These are phyloP conservation scores for Corythornis vintsioides DNA, from an alignment of 2,113 vertebrate genomes.

Conservation along the genomic window DNA sequence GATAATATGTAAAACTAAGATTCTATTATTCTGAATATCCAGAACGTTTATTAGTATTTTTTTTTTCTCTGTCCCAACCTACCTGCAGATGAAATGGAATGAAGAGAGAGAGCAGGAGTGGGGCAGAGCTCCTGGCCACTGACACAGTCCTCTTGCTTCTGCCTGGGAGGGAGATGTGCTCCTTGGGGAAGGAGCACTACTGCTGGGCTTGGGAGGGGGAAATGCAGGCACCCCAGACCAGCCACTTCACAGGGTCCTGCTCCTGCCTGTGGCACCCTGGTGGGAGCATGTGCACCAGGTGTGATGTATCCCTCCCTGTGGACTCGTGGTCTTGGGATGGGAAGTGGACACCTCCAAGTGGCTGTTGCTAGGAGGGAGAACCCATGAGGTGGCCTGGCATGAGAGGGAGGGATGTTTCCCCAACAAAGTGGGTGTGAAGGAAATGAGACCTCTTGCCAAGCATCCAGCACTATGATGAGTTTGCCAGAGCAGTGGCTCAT, in stretches of 20 bases:
- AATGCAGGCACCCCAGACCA: neutral
- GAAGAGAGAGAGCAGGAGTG: no score
- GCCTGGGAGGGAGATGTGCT: neutral
- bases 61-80: neutral
- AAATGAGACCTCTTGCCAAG: neutral
- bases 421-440: neutral
- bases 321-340: neutral
- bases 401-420: neutral
- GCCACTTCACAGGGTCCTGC: rapidly evolving
- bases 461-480: neutral
- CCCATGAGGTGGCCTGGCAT: no score
- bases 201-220: neutral
- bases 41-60: neutral
- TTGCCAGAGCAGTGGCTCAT: neutral
- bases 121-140: neutral
- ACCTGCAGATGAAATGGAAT: neutral
- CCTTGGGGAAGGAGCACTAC: neutral
- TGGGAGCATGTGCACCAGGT: rapidly evolving
- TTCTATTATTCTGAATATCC: neutral
- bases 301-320: no score
- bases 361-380: neutral
- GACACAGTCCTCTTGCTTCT: neutral
- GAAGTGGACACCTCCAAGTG: neutral
- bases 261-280: neutral
- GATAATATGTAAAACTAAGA: neutral